These are phyloP conservation scores for Marasmarcha lunaedactyla DNA, from an alignment of 2,888 invertebrate genomes.

Conservation along the genomic window DNA sequence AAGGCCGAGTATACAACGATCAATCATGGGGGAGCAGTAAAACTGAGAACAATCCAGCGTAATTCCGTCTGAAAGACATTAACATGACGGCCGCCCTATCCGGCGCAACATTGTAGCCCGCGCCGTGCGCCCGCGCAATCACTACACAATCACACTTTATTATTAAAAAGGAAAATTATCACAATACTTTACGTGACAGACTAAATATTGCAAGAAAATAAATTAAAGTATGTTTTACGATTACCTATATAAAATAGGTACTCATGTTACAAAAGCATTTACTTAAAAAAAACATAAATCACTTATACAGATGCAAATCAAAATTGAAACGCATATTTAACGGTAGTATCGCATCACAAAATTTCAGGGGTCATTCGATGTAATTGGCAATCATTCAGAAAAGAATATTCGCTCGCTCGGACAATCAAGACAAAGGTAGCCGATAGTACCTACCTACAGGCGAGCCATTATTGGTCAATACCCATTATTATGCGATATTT, in stretches of 20 bases:
- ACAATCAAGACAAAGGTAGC: constrained; percentile 67
- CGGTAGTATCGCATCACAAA: constrained; percentile 49
- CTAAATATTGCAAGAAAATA: constrained; percentile 2
- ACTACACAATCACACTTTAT: constrained; percentile 31
- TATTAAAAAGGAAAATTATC: constrained; percentile 25
- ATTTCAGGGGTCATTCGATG: constrained; percentile 65
- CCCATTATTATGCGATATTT: constrained; percentile 71
- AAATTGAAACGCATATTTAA: constrained; percentile 42
- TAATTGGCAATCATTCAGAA: constrained; percentile 69
- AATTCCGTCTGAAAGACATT: constrained; percentile 69
- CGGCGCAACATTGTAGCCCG: constrained; percentile 62
- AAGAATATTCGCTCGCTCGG: constrained; percentile 58
- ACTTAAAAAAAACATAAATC: constrained; percentile 59
- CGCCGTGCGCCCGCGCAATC: too few relatives aligned
- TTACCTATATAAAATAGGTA: too few relatives aligned
- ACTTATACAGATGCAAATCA: constrained; percentile 55
- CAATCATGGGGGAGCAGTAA: constrained; percentile 66
- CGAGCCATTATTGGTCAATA: constrained; percentile 67
- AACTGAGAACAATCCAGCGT: constrained; percentile 69
- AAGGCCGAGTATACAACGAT: constrained; percentile 66
- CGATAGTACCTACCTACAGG: constrained; percentile 66
- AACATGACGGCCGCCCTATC: constrained; percentile 68
- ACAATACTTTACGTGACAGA: constrained; percentile 16
- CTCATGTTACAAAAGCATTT: constrained; percentile 27
- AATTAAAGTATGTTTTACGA: constrained; percentile 1